Base-by-base conservation (phyloP, 1,140 invertebrate species). In the Orussus abietinus region DNA sequence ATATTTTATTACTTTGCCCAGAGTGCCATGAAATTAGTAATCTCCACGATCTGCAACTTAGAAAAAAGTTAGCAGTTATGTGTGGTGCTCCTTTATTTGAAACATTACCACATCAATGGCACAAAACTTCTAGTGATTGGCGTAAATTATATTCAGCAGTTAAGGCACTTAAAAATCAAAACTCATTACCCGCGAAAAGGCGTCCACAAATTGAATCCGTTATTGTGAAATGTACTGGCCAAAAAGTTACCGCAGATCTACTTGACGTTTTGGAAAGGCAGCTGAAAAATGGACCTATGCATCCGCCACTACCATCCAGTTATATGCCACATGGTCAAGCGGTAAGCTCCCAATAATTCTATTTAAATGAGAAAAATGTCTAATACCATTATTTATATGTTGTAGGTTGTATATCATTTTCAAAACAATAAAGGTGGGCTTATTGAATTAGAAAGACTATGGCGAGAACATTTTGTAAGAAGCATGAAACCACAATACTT, bases 381-480 rank as follows among this genome's bases (percentile, higher is more conserved):
- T 22, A 11, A 35, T 19, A 28, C 17, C n/a, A 1, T 32, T 14
- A 19, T 5, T 29, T 21, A n/a, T 30, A 36, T 22, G 30, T 45
- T 44, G 1, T 5, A 80, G 53, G 87, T 91, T 1, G 84, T 88
- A 1, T 64, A 81, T 29, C 70, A 81, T 42, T 85, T 80, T 62
- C 56, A 72, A 46, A 57, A 59, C 6, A 59, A 67, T 9, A 72
- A 76, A 11, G 77, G 75, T 3, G 81, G 85, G n/a, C 66, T 91
- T 2, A 64, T 85, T 1, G 69, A 75, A 30, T 72, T 92, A 28
- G 87, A 92, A 58, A 77, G 77, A 45, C 52, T 81, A 37, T 92
- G 88, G 88, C 69, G 89, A 6, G 73, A 88, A 58, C 84, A 90
- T 64, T 91, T 92, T 62, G 51, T 92, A 5, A 56, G 71, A 1